Conservation (phyloP, 2,888 invertebrate genomes). For the Mimumesa dahlbomi region DNA sequence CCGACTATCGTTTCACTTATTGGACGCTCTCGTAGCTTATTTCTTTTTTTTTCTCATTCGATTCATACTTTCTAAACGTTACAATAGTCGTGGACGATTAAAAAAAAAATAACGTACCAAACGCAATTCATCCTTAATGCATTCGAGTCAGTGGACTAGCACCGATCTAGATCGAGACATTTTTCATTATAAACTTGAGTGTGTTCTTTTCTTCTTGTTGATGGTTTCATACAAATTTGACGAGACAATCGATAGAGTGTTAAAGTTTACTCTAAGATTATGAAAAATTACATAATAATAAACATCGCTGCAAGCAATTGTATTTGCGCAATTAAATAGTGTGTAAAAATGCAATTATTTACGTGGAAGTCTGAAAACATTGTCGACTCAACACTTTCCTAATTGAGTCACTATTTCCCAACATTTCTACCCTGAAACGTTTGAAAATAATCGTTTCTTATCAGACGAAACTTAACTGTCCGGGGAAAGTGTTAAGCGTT, state of each 20-base stretch:
- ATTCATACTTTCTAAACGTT: too few species aligned
- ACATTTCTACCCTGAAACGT: not conserved
- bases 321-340: not conserved
- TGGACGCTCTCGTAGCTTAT: too few species aligned
- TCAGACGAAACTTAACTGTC: not conserved
- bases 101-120: too few species aligned
- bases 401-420: too few species aligned
- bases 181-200: constrained; percentile 6
- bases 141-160: constrained; percentile 26
- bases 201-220: too few species aligned
- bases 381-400: not conserved
- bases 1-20: not conserved
- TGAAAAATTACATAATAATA: not conserved
- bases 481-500: not conserved
- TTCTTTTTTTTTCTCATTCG: too few species aligned
- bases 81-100: too few species aligned
- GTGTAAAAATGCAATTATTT: not conserved
- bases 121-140: constrained; percentile 18
- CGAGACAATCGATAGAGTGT: constrained; percentile 24
- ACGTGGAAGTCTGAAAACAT: not conserved
- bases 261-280: constrained; percentile 11
- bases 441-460: not conserved
- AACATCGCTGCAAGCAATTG: constrained; percentile 7
- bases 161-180: constrained; percentile 12
- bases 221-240: not conserved